Conservation (phyloP, 2,113 vertebrate species). For the Misgurnus anguillicaudatus region DNA sequence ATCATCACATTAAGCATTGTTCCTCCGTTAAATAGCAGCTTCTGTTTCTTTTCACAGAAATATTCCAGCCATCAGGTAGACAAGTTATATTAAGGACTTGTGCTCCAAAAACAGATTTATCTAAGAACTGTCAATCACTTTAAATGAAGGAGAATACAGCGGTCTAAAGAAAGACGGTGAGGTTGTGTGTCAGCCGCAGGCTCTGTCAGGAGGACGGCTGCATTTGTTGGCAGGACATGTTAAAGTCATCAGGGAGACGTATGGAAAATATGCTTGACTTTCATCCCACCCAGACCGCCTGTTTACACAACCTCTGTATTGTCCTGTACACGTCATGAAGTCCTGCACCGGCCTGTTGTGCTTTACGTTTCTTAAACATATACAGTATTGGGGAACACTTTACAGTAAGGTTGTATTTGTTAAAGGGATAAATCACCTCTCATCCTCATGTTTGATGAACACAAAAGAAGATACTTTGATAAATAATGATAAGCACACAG, state of each 20-base stretch:
- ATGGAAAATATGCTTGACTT: slow-evolving; percentile 67
- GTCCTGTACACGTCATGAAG: slow-evolving; percentile 46
- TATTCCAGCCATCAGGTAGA: not conserved
- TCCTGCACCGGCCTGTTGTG: slow-evolving; percentile 51
- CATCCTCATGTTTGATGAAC: too few relatives aligned
- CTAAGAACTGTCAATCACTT: not conserved
- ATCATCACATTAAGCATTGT: not conserved
- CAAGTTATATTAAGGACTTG: not conserved
- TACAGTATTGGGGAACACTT: not conserved
- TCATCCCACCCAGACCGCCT: slow-evolving; percentile 69
- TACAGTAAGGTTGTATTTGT: not conserved
- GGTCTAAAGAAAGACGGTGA: not conserved
- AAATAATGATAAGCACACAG: too few relatives aligned
- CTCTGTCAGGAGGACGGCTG: not conserved
- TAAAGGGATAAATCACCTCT: not conserved
- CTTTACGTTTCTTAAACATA: slow-evolving; percentile 29
- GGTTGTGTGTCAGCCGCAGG: not conserved
- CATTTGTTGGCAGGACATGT: slow-evolving; percentile 60
- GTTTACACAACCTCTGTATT: slow-evolving; percentile 65
- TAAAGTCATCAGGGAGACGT: slow-evolving; percentile 60
- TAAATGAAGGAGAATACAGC: not conserved
- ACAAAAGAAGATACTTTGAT: too few relatives aligned
- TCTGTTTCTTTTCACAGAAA: not conserved
- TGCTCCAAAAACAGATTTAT: not conserved
- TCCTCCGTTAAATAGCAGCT: not conserved